Evolutionary conservation across 1,140 invertebrate genomes (phyloP).

Genomic region (Nymphalis io): DNA sequence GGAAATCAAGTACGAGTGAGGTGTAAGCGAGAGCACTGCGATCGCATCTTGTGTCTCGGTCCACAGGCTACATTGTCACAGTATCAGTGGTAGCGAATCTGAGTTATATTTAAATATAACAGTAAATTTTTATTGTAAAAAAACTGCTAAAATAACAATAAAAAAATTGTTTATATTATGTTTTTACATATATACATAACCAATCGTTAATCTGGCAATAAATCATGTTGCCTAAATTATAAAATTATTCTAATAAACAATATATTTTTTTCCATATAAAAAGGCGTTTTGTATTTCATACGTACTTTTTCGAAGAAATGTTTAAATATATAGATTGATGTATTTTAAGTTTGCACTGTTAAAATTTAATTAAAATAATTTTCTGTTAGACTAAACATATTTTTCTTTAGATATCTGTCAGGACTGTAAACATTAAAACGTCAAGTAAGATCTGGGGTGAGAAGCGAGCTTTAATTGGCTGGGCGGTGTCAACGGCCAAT

Average conservation of each 20-base stretch:
- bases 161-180: neutral
- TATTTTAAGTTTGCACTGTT: neutral
- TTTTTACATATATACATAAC: too few relatives aligned
- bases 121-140: neutral
- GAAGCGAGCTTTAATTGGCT: conserved; percentile 70
- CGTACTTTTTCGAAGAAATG: too few relatives aligned
- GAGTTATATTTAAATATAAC: conserved; percentile 51
- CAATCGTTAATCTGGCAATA: too few relatives aligned
- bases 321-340: neutral
- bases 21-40: conserved; percentile 58
- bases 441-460: conserved; percentile 67
- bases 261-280: too few relatives aligned
- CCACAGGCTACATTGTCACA: conserved; percentile 79
- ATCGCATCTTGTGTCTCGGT: conserved; percentile 77
- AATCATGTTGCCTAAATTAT: too few relatives aligned
- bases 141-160: neutral
- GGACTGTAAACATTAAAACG: conserved; percentile 75
- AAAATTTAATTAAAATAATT: neutral
- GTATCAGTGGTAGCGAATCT: conserved; percentile 63
- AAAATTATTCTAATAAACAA: too few relatives aligned
- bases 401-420: conserved; percentile 37
- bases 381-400: neutral
- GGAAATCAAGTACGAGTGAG: conserved; percentile 29
- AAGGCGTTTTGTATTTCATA: too few relatives aligned
- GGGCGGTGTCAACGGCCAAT: conserved; percentile 68